Conservation (phyloP, 2,888 invertebrate genomes). For the Drosophila ustulata region DNA sequence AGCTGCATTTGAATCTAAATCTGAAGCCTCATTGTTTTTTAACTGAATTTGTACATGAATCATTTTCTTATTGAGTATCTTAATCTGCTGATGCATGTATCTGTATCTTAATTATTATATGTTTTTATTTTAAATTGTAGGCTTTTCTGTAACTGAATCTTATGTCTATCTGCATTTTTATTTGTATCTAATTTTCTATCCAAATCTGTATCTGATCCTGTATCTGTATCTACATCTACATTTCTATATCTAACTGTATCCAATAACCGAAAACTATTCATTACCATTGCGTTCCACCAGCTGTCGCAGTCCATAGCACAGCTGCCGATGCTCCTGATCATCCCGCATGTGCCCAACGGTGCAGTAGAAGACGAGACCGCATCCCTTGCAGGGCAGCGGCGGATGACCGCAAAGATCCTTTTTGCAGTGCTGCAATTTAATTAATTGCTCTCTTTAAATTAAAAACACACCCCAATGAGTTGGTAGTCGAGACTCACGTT, state of each 20-base stretch:
- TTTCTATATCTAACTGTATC: too few species aligned
- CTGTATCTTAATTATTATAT: too few species aligned
- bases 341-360: slow-evolving; percentile 87
- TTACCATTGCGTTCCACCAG: slow-evolving; percentile 87
- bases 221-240: not conserved
- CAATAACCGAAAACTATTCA: not conserved
- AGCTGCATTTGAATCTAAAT: not conserved
- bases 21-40: too few species aligned
- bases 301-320: slow-evolving; percentile 88
- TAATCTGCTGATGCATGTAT: too few species aligned
- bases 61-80: too few species aligned
- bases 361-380: slow-evolving; percentile 89
- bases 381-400: slow-evolving; percentile 85
- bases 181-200: too few species aligned
- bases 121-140: too few species aligned
- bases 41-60: too few species aligned
- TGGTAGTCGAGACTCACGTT: slow-evolving; percentile 69
- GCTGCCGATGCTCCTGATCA: slow-evolving; percentile 87
- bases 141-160: too few species aligned
- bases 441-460: slow-evolving; percentile 2
- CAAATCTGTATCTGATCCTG: not conserved
- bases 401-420: slow-evolving; percentile 68
- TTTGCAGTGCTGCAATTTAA: slow-evolving; percentile 77
- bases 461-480: not conserved
- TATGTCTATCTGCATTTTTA: not conserved